Percentiles rank a stretch among this genome's conserved stretches.
Conservation (phyloP, 2,113 vertebrate genomes). For the Zosterops hypoxanthus region DNA sequence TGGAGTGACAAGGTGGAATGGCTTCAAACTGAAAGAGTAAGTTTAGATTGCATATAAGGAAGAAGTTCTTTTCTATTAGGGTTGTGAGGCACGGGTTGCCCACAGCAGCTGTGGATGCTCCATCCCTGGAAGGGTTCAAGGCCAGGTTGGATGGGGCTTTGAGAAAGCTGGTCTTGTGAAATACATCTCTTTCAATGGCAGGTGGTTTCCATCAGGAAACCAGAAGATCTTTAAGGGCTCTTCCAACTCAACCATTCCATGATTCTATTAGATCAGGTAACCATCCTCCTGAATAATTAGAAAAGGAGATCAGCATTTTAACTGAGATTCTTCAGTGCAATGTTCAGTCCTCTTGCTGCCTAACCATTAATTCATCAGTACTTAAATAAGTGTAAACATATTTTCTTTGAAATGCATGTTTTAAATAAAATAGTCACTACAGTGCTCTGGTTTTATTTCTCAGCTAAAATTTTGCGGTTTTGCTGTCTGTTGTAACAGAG, state of each 20-base stretch:
- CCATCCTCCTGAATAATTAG: neutral
- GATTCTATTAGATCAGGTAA: neutral
- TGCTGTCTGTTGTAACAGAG: neutral
- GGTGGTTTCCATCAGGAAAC: neutral
- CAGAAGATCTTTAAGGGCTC: neutral
- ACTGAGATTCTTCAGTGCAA: neutral
- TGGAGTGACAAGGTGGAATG: neutral
- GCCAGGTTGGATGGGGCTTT: neutral
- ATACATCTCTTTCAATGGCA: neutral
- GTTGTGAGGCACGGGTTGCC: neutral
- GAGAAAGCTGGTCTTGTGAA: neutral
- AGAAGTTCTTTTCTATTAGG: neutral
- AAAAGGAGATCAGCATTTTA: neutral
- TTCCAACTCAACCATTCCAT: neutral
- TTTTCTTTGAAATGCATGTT: slow-evolving; percentile 46
- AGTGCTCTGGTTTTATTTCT: neutral
- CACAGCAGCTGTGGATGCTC: neutral
- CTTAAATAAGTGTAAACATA: slow-evolving; percentile 54
- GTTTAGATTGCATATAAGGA: neutral
- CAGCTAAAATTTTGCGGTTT: slow-evolving; percentile 4
- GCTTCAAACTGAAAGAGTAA: neutral
- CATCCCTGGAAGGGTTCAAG: neutral
- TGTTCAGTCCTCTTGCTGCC: neutral
- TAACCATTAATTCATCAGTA: slow-evolving; percentile 17
- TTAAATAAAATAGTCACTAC: neutral